A percentile compares a stretch with the other conserved stretches of the same genome.
These are phyloP conservation scores for Heliconius charithonia DNA, from an alignment of 2,888 invertebrate genomes.

Conservation along the genomic window DNA sequence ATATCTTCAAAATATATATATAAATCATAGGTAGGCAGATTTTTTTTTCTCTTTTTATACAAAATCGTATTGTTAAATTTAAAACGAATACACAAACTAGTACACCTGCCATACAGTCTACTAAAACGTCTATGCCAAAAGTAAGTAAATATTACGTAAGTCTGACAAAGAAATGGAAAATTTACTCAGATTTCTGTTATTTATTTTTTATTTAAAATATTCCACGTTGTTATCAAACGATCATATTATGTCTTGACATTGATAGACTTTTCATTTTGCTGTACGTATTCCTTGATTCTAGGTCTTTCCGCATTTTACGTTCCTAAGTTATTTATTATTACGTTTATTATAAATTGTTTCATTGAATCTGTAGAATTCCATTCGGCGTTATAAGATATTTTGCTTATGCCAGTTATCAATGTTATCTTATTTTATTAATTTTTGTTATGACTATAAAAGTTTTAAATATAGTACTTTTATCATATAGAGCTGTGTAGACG, in stretches of 20 bases:
- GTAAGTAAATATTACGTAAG: slow-evolving; percentile 1
- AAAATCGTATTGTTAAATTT: too few species aligned
- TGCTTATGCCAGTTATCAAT: background rate
- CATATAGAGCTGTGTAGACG: background rate
- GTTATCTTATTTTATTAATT: background rate
- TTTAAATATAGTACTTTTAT: background rate
- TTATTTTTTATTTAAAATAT: background rate
- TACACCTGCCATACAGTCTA: background rate
- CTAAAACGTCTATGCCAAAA: background rate
- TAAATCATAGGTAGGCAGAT: too few species aligned
- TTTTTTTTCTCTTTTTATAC: too few species aligned
- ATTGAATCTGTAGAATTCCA: slow-evolving; percentile 6
- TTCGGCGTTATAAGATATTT: slow-evolving; percentile 7
- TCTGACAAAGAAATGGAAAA: background rate
- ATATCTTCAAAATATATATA: too few species aligned
- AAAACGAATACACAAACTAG: too few species aligned
- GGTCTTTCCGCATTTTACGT: slow-evolving; percentile 19
- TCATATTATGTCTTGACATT: background rate
- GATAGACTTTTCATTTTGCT: background rate
- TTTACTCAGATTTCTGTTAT: background rate
- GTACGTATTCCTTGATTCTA: slow-evolving; percentile 15
- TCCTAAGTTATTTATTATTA: background rate
- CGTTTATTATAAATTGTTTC: background rate
- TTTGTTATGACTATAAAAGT: background rate
- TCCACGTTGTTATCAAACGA: slow-evolving; percentile 9